Percentiles rank a stretch among this genome's conserved stretches.
These are phyloP conservation scores for Daktulosphaira vitifoliae DNA, from an alignment of 1,140 invertebrate genomes.

Conservation along the genomic window DNA sequence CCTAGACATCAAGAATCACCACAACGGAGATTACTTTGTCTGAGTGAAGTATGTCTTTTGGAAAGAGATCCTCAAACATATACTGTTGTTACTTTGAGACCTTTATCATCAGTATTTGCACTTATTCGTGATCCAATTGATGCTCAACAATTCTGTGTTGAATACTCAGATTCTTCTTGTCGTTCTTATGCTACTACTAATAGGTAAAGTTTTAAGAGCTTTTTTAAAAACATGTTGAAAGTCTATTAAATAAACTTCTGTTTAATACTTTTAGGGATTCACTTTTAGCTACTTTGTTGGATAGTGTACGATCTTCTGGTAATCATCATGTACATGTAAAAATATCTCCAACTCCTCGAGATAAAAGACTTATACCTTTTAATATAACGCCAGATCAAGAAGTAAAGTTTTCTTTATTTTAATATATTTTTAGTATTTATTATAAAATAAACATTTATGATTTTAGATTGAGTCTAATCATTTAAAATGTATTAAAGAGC, in stretches of 20 bases:
- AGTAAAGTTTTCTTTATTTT: conserved; percentile 41
- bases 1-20: conserved; percentile 61
- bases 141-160: conserved; percentile 87
- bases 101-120: conserved; percentile 82
- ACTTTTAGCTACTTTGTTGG: conserved; percentile 84
- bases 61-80: conserved; percentile 96
- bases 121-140: conserved; percentile 81
- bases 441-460: background rate
- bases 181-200: conserved; percentile 76
- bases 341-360: conserved; percentile 70
- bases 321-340: conserved; percentile 96
- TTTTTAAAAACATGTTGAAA: background rate
- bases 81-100: conserved; percentile 77
- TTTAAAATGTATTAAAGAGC: conserved; percentile 70
- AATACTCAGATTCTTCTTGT: conserved; percentile 86
- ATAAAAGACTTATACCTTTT: conserved; percentile 80
- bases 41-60: conserved; percentile 89
- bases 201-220: background rate
- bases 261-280: conserved; percentile 64
- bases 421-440: background rate
- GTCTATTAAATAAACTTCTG: background rate
- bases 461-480: conserved; percentile 68
- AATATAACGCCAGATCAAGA: conserved; percentile 87
- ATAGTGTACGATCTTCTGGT: conserved; percentile 90
- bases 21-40: conserved; percentile 78